These are phyloP conservation scores for Galeopterus variegatus DNA, from an alignment of 2,113 vertebrate species.

Conservation along the genomic window DNA sequence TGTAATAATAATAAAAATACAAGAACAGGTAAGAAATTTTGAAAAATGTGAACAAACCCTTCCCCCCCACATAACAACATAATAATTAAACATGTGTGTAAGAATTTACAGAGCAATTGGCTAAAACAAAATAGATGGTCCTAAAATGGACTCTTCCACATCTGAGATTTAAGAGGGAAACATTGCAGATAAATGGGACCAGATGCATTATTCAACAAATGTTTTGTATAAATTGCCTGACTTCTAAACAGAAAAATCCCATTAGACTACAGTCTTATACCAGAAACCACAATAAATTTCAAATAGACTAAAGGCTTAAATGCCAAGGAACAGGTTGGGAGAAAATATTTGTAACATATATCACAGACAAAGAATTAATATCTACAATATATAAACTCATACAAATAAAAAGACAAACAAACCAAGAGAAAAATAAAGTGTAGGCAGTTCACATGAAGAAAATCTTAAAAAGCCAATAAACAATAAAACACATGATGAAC, in stretches of 20 bases:
- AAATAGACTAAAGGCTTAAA: conserved; percentile 62
- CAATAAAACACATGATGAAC: neutral
- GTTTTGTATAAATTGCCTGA: conserved; percentile 36
- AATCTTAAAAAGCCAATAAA: conserved; percentile 57
- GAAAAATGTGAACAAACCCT: neutral
- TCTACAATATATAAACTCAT: conserved; percentile 22
- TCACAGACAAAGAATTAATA: conserved; percentile 37
- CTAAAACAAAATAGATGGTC: conserved; percentile 4
- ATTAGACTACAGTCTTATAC: conserved; percentile 58
- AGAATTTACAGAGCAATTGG: neutral
- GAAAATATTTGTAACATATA: conserved; percentile 54
- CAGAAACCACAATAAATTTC: conserved; percentile 62
- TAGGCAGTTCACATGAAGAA: conserved; percentile 6
- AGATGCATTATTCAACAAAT: conserved; percentile 59
- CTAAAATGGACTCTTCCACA: neutral
- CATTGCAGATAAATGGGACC: conserved; percentile 1
- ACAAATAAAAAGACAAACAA: conserved; percentile 47
- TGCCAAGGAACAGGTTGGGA: conserved; percentile 38
- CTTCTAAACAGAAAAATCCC: conserved; percentile 57
- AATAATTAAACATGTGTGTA: neutral
- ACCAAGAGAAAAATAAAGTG: conserved; percentile 53
- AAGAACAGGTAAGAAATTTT: neutral
- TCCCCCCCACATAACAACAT: neutral
- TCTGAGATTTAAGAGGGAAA: neutral
- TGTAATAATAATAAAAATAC: conserved; percentile 7